Base-by-base conservation (phyloP, 2,113 vertebrate species). In the Indicator indicator region DNA sequence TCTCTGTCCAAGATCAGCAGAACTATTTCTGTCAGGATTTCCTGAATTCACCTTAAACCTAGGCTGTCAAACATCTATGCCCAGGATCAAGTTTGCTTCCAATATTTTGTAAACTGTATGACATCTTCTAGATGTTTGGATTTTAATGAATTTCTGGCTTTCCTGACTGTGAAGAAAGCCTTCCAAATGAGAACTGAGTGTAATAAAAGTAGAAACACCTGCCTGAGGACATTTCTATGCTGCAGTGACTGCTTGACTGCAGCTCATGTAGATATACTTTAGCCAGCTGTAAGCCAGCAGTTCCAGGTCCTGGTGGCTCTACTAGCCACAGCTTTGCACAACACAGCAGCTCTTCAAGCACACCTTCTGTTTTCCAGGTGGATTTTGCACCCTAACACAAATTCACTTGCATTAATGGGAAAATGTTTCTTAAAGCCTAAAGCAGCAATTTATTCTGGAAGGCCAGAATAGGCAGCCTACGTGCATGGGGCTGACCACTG, bases 131-230 rank as follows among this genome's bases (percentile, higher is more conserved):
- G 88, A 83, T 86, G 65, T 78, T 86, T 89, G 27, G 54, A 72
- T 75, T 86, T 74, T 72, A 91, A 90, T 23, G 50, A 83, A 60
- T 94, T 86, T 68, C 54, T 89, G 24, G 30, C 70, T 85, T 82
- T 78, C 56, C 50, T 70, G 88, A 33, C 80, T 91, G 62, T 19
- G 23, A 90, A 95, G 69, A 80, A 83, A 95, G 50, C 62, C 12
- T 91, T 91, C 62, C 65, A 88, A 90, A 81, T 0, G 3, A 44
- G 62, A 91, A 88, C 20, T 9, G 82, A 80, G 38, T 23, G 13
- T 50, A 83, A 86, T 86, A 81, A 72, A 93, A 92, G 72, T 68
- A 84, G 73, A 81, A 96, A 77, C 58, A 95, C 32, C 68, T 90
- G 69, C 94, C 90, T 72, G 83, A 92, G 88, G 90, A 94, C 54